phyloP scores from a whole-genome alignment of 2,797 vertebrate genomes.

The Catharus ustulatus region DNA sequence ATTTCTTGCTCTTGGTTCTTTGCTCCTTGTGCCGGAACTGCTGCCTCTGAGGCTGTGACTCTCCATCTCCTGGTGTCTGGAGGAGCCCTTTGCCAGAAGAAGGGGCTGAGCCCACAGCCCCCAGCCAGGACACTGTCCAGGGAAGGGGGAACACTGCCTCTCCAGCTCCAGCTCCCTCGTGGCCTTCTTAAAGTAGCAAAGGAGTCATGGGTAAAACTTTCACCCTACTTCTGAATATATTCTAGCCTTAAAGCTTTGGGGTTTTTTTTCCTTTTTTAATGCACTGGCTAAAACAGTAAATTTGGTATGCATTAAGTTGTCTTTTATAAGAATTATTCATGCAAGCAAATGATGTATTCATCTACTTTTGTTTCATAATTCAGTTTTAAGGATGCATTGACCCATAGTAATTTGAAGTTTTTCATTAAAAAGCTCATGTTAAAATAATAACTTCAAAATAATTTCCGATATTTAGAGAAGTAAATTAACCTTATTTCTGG shows the following conservation, averaged over 20 bases:
- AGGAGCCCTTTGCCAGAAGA: neutral
- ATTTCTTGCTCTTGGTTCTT: neutral
- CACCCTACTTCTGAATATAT: neutral
- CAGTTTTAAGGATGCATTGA: neutral
- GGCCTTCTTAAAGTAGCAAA: neutral
- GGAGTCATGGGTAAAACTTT: neutral
- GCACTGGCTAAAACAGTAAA: neutral
- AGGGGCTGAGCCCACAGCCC: rapidly evolving
- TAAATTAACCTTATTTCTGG: neutral
- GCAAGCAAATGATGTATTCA: neutral
- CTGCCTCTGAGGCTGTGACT: neutral
- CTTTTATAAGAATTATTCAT: neutral
- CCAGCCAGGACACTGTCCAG: too few relatives aligned
- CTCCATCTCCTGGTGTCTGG: neutral
- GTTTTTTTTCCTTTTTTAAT: neutral
- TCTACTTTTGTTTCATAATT: neutral
- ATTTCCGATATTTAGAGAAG: neutral
- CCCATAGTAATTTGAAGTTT: neutral
- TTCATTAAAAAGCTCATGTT: neutral
- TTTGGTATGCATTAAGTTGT: neutral
- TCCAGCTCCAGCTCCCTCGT: neutral
- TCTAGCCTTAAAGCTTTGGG: neutral
- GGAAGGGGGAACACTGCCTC: neutral
- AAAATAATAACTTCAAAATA: neutral
- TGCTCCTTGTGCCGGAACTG: neutral